phyloP scores from a whole-genome alignment of 2,888 invertebrate species.

The Drosophila recens region DNA sequence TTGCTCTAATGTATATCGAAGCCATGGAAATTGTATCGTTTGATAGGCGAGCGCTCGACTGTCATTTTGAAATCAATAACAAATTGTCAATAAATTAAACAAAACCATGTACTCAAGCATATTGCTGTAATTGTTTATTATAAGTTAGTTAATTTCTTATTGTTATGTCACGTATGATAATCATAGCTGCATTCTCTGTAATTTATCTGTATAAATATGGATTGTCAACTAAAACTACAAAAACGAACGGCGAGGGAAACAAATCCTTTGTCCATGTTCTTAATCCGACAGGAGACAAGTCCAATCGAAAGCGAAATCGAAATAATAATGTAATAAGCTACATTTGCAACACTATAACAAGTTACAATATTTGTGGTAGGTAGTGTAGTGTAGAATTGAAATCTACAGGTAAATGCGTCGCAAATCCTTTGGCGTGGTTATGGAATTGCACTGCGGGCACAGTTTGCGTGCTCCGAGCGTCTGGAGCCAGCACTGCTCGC shows the following conservation, averaged over 20 bases:
- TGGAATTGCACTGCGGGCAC: slow-evolving; percentile 97
- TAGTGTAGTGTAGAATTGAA: neutral
- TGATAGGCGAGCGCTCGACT: slow-evolving; percentile 7
- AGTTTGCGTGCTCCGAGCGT: slow-evolving; percentile 93
- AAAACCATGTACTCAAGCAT: slow-evolving; percentile 2
- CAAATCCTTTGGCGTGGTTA: slow-evolving; percentile 94
- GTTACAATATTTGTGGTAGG: neutral
- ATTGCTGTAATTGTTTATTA: slow-evolving; percentile 56
- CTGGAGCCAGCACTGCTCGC: slow-evolving; percentile 92
- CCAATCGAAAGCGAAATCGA: slow-evolving; percentile 1
- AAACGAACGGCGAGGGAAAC: slow-evolving; percentile 24
- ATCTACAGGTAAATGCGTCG: slow-evolving; percentile 93
- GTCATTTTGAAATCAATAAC: slow-evolving; percentile 26
- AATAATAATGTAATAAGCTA: slow-evolving; percentile 33
- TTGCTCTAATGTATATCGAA: slow-evolving; percentile 15
- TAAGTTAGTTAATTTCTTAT: slow-evolving; percentile 71
- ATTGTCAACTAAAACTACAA: slow-evolving; percentile 43
- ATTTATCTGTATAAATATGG: slow-evolving; percentile 54
- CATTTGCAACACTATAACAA: slow-evolving; percentile 36
- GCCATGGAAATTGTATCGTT: slow-evolving; percentile 14
- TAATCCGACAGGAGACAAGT: neutral
- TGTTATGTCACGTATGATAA: slow-evolving; percentile 73
- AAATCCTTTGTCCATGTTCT: neutral
- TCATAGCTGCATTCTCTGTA: slow-evolving; percentile 51
- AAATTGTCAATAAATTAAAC: neutral